Evolutionary conservation across 92 coral and sea anemone species (phyloP).

Genomic region (Nematostella vectensis): DNA sequence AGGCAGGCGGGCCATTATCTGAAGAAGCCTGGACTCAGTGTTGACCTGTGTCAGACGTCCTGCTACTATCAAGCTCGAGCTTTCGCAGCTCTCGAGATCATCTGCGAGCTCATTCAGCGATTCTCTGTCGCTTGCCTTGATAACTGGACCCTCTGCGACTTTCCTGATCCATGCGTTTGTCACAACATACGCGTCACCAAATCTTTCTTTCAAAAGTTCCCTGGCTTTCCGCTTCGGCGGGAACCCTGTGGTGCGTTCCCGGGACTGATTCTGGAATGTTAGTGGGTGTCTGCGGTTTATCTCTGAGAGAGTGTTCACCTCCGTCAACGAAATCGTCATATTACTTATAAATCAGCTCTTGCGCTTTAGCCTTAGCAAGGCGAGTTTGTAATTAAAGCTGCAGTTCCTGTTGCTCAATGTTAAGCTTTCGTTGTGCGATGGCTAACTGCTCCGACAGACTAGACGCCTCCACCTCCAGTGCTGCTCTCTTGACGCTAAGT

Average conservation of each 20-base stretch:
- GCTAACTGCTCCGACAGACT: not conserved
- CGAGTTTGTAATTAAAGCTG: not conserved
- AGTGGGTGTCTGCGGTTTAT: too few species aligned
- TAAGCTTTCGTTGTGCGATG: not conserved
- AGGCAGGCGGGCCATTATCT: conserved; percentile 9
- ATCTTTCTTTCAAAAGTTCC: conserved; percentile 22
- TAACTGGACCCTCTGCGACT: too few species aligned
- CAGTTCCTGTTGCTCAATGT: not conserved
- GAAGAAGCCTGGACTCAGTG: conserved; percentile 10
- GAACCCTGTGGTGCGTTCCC: too few species aligned
- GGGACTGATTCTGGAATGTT: too few species aligned
- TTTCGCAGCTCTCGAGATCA: conserved; percentile 15
- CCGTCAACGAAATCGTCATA: too few species aligned
- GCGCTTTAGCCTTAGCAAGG: not conserved
- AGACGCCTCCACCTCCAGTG: not conserved
- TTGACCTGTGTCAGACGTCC: conserved; percentile 13
- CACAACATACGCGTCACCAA: conserved; percentile 29
- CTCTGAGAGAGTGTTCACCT: too few species aligned
- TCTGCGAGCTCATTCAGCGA: conserved; percentile 20
- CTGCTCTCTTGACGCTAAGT: too few species aligned
- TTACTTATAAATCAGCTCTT: too few species aligned
- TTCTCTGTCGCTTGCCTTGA: conserved; percentile 4
- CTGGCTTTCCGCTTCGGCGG: conserved; percentile 21
- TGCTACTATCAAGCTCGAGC: conserved; percentile 1
- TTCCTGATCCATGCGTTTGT: too few species aligned